Evolutionary conservation across 2,797 vertebrate genomes (phyloP).

Genomic region (Orestias chungarensis): DNA sequence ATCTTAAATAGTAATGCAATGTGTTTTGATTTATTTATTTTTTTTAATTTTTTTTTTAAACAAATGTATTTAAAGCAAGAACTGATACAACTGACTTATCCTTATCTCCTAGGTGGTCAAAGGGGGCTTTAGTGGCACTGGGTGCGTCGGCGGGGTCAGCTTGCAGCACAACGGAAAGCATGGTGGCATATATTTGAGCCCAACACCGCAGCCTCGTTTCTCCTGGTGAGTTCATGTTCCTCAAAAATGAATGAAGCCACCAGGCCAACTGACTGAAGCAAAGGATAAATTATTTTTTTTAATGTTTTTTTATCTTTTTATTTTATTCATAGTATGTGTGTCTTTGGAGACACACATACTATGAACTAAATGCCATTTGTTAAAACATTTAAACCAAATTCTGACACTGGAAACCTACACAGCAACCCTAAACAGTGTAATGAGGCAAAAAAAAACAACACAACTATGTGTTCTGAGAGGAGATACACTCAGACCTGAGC

Average conservation of each 20-base stretch:
- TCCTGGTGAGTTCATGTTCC: constrained; percentile 82
- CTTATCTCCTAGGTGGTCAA: constrained; percentile 67
- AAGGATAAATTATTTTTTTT: too few species aligned
- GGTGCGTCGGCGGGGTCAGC: constrained; percentile 68
- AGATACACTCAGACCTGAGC: constrained; percentile 51
- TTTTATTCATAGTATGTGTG: too few species aligned
- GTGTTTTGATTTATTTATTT: too few species aligned
- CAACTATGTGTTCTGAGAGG: constrained; percentile 22
- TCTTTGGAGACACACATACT: not conserved
- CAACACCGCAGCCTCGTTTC: constrained; percentile 77
- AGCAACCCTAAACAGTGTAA: constrained; percentile 17
- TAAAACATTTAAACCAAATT: not conserved
- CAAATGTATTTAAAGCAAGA: not conserved
- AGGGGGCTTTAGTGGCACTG: constrained; percentile 49
- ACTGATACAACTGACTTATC: constrained; percentile 60
- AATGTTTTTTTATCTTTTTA: too few species aligned
- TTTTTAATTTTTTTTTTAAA: not conserved
- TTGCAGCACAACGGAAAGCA: constrained; percentile 75
- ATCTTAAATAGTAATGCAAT: not conserved
- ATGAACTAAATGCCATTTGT: not conserved
- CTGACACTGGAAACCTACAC: not conserved
- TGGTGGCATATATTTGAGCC: constrained; percentile 84
- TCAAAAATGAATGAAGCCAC: constrained; percentile 5
- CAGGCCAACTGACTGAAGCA: not conserved
- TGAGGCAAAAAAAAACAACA: constrained; percentile 47